phyloP scores from a whole-genome alignment of 2,888 invertebrate genomes.

The Keiferia lycopersicella region DNA sequence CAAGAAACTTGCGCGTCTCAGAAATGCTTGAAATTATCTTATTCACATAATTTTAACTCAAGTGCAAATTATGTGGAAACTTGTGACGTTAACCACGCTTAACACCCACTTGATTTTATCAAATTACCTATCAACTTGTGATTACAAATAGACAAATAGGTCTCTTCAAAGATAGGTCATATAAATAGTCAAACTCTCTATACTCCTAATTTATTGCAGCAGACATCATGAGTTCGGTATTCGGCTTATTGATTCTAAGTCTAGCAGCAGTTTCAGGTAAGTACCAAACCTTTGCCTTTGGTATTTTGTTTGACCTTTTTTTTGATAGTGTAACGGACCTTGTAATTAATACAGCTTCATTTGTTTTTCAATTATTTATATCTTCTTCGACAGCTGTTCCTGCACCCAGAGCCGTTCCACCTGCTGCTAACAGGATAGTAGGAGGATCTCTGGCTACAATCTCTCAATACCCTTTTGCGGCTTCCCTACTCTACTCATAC shows the following conservation, averaged over 20 bases:
- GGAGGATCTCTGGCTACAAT: slow-evolving; percentile 48
- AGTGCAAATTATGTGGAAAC: too few relatives aligned
- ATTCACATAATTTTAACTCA: background rate
- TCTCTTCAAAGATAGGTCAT: slow-evolving; percentile 15
- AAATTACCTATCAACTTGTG: slow-evolving; percentile 13
- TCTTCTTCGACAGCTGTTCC: background rate
- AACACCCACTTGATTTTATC: slow-evolving; percentile 13
- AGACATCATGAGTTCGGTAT: slow-evolving; percentile 32
- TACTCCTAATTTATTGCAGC: background rate
- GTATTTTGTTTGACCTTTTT: too few relatives aligned
- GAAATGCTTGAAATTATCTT: slow-evolving; percentile 4
- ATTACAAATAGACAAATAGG: slow-evolving; percentile 24
- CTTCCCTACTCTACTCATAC: slow-evolving; percentile 40
- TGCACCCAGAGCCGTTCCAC: slow-evolving; percentile 29
- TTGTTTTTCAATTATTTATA: too few relatives aligned
- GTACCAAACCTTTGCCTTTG: slow-evolving; percentile 33
- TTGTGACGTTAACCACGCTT: background rate
- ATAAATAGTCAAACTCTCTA: slow-evolving; percentile 23
- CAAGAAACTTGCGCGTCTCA: background rate
- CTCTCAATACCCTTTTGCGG: slow-evolving; percentile 40
- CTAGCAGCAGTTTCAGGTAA: slow-evolving; percentile 42
- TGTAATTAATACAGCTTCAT: too few relatives aligned
- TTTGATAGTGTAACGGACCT: too few relatives aligned
- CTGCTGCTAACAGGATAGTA: slow-evolving; percentile 42
- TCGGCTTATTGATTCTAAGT: slow-evolving; percentile 35